Conservation (phyloP, 2,113 vertebrate genomes). For the Istiophorus platypterus region DNA sequence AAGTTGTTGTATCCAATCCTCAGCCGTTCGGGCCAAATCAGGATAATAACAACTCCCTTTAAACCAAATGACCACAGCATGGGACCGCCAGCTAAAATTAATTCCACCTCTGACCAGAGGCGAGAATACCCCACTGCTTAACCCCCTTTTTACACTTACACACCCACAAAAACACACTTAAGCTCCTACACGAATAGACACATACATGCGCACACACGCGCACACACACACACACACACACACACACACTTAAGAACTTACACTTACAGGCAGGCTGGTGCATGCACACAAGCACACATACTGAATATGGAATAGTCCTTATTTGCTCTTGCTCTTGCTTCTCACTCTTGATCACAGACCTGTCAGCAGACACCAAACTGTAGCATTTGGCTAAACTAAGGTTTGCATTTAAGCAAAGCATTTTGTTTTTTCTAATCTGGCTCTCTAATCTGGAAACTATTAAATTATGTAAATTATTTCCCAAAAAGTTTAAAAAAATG, state of each 20-base stretch:
- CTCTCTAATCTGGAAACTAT: constrained; percentile 25
- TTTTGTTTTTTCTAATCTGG: constrained; percentile 7
- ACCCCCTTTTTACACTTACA: constrained; percentile 63
- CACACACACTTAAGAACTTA: constrained; percentile 39
- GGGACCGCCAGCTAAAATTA: constrained; percentile 87
- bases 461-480: constrained; percentile 4
- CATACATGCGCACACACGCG: constrained; percentile 49
- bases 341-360: constrained; percentile 75
- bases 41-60: constrained; percentile 88
- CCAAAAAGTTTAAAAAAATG: constrained; percentile 19
- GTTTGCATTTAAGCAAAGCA: constrained; percentile 22
- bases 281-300: constrained; percentile 61
- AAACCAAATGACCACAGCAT: constrained; percentile 88
- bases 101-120: constrained; percentile 86
- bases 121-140: constrained; percentile 77
- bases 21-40: constrained; percentile 85
- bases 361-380: constrained; percentile 73
- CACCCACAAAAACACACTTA: constrained; percentile 65
- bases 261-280: constrained; percentile 39
- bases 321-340: constrained; percentile 71
- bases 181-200: constrained; percentile 48
- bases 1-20: constrained; percentile 82
- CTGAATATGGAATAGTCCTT: constrained; percentile 79
- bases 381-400: constrained; percentile 52
- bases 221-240: constrained; percentile 42